Evolutionary conservation across 1,140 invertebrate genomes (phyloP).

Genomic region (Ceratosolen fusciceps): DNA sequence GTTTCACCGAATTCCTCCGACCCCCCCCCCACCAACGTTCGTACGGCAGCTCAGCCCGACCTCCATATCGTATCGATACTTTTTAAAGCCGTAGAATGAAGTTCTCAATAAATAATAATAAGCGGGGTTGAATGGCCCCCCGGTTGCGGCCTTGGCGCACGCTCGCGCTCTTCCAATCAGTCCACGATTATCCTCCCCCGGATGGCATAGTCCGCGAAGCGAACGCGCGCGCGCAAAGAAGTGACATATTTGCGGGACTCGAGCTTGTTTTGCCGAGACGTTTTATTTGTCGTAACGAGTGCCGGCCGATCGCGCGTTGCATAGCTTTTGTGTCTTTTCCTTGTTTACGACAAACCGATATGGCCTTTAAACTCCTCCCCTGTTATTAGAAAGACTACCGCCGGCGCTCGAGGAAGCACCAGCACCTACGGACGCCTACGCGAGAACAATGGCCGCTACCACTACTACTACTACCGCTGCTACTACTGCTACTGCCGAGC

Average conservation of each 20-base stretch:
- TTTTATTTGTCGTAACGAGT: slow-evolving; percentile 29
- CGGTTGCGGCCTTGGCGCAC: no score
- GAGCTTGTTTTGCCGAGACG: not conserved
- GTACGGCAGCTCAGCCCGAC: no score
- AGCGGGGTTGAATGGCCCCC: no score
- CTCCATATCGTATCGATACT: no score
- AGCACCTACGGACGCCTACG: slow-evolving; percentile 10
- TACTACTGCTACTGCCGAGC: no score
- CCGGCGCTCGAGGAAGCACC: not conserved
- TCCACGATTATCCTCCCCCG: not conserved
- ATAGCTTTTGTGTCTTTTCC: slow-evolving; percentile 27
- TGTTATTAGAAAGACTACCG: slow-evolving; percentile 24
- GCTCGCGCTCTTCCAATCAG: not conserved
- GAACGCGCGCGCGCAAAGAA: not conserved
- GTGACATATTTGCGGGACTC: not conserved
- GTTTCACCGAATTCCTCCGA: no score
- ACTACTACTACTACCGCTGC: no score
- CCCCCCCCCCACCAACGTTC: no score
- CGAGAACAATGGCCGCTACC: slow-evolving; percentile 41
- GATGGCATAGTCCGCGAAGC: not conserved
- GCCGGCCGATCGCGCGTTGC: slow-evolving; percentile 4
- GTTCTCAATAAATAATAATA: no score
- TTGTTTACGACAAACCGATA: slow-evolving; percentile 38
- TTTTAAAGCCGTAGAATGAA: no score
- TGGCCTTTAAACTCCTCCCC: not conserved